Conservation (phyloP, 2,797 vertebrate species). For the Parauchenoglanis punctatus region DNA sequence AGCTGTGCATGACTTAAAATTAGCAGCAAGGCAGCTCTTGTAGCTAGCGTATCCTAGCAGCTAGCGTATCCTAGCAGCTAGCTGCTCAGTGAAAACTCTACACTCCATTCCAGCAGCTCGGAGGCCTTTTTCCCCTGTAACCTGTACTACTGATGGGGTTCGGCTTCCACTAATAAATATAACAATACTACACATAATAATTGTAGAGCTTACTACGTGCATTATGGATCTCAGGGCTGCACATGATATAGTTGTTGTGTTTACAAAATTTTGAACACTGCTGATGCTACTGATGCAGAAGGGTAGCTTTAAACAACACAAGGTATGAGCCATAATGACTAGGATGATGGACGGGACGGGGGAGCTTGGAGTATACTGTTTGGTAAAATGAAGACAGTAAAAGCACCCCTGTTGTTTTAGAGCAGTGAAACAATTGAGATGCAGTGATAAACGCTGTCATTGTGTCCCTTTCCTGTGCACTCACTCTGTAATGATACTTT, state of each 20-base stretch:
- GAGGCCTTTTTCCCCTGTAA: background rate
- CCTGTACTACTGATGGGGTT: background rate
- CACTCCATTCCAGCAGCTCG: conserved; percentile 10
- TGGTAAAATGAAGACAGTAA: background rate
- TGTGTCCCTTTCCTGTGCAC: conserved; percentile 1
- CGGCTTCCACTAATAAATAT: background rate
- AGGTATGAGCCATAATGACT: conserved; percentile 3
- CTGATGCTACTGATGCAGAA: background rate
- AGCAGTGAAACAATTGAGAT: conserved; percentile 14
- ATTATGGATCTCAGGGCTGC: background rate
- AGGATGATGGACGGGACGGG: background rate
- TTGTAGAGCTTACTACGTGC: no score
- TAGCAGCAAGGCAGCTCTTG: conserved; percentile 55
- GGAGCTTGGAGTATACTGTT: background rate
- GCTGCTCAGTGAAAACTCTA: conserved; percentile 33
- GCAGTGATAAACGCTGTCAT: background rate
- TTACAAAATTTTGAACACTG: background rate
- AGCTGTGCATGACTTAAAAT: conserved; percentile 59
- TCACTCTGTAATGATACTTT: conserved; percentile 21
- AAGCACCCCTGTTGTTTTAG: conserved; percentile 13
- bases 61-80: background rate
- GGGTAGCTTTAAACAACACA: background rate
- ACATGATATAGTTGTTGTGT: background rate
- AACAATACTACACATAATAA: background rate
- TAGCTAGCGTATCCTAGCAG: conserved; percentile 40